A percentile compares a stretch with the other conserved stretches of the same genome.
These are phyloP conservation scores for Bombus superbus DNA, from an alignment of 1,140 invertebrate genomes.

Conservation along the genomic window DNA sequence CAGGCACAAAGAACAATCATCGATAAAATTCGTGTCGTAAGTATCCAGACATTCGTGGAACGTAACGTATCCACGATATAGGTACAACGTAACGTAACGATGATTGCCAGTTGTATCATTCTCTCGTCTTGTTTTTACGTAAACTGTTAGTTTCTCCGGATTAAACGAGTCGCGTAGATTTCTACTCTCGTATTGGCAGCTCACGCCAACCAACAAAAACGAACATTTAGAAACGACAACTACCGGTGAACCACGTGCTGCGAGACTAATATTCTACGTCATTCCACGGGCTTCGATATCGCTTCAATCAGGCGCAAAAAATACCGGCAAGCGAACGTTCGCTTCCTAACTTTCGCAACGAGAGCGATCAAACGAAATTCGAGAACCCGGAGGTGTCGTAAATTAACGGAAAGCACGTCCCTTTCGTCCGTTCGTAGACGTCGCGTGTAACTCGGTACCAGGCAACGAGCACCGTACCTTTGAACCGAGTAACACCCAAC, in stretches of 20 bases:
- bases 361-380: background rate
- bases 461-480: background rate
- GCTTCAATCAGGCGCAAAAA: background rate
- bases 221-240: no score
- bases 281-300: background rate
- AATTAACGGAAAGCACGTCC: slow-evolving; percentile 2
- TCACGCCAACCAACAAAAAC: no score
- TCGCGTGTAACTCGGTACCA: slow-evolving; percentile 1
- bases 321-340: background rate
- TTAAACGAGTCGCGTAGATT: background rate
- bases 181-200: background rate
- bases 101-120: background rate
- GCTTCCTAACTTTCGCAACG: slow-evolving; percentile 10
- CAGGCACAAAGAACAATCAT: background rate
- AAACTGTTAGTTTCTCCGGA: background rate
- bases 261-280: no score
- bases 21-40: no score
- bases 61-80: no score
- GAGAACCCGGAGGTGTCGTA: background rate
- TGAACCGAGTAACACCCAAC: no score
- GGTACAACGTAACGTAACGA: background rate
- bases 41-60: no score
- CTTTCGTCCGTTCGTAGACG: background rate
- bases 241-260: no score
- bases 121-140: background rate